phyloP scores from a whole-genome alignment of 37 sponge, comb jelly and placozoan genomes.

The Haliclona indistincta region DNA sequence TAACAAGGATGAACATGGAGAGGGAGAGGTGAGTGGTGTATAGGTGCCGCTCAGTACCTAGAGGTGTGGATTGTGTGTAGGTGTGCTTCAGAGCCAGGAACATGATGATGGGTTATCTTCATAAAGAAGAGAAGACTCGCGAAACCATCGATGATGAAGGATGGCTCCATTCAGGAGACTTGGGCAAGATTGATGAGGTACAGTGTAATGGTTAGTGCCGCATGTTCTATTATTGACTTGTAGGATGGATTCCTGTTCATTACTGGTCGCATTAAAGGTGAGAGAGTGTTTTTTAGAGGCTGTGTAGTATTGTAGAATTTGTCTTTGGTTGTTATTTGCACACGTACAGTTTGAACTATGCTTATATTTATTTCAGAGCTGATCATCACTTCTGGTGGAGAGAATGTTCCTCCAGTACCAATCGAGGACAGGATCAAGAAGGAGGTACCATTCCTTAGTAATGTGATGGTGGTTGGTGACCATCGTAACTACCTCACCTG shows the following conservation, averaged over 20 bases:
- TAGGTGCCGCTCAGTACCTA: neutral
- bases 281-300: neutral
- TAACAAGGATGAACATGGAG: constrained; percentile 78
- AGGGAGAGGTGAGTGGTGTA: constrained; percentile 78
- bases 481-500: constrained; percentile 59
- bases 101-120: constrained; percentile 95
- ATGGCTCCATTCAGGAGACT: constrained; percentile 94
- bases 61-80: constrained; percentile 26
- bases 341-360: neutral
- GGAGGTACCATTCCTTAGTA: constrained; percentile 65
- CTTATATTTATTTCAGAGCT: constrained; percentile 41
- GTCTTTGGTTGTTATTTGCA: neutral
- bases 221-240: neutral
- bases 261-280: constrained; percentile 80
- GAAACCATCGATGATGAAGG: constrained; percentile 86
- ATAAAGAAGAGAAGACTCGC: constrained; percentile 83
- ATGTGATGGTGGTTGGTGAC: constrained; percentile 74
- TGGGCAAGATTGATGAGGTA: constrained; percentile 74
- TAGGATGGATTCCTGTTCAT: constrained; percentile 67
- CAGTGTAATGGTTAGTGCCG: neutral
- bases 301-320: neutral
- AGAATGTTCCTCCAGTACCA: constrained; percentile 83
- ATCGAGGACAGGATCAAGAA: constrained; percentile 68
- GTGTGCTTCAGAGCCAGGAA: constrained; percentile 77
- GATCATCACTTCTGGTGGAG: constrained; percentile 87